These are phyloP conservation scores for Babyrousa celebensis DNA, from an alignment of 2,797 vertebrate genomes.

Conservation along the genomic window DNA sequence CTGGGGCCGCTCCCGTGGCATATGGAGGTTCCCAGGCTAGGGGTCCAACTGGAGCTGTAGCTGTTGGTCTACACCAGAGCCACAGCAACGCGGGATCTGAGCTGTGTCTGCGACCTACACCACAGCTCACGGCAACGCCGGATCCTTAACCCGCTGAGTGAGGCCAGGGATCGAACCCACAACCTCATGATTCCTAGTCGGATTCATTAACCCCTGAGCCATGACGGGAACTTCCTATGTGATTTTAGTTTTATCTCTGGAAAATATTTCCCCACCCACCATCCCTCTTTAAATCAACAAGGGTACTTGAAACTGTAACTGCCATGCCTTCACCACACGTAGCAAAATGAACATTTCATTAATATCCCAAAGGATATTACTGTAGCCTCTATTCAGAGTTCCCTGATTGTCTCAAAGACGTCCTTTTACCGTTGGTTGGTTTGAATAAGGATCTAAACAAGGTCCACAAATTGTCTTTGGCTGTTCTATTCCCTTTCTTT, in stretches of 20 bases:
- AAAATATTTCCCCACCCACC: neutral
- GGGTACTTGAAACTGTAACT: slow-evolving; percentile 28
- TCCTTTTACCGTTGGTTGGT: slow-evolving; percentile 9
- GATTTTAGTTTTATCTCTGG: slow-evolving; percentile 59
- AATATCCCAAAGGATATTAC: neutral
- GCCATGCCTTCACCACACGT: neutral
- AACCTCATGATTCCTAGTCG: too few relatives aligned
- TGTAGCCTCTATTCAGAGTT: neutral
- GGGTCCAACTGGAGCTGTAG: too few relatives aligned
- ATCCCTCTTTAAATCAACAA: slow-evolving; percentile 41
- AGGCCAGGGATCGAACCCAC: too few relatives aligned
- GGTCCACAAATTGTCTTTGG: slow-evolving; percentile 29
- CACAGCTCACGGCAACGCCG: too few relatives aligned
- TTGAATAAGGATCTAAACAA: slow-evolving; percentile 58
- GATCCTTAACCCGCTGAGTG: too few relatives aligned
- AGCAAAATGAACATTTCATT: slow-evolving; percentile 39
- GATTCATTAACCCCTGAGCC: too few relatives aligned
- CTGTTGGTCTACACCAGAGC: too few relatives aligned
- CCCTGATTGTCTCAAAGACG: neutral
- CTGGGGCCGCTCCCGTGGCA: too few relatives aligned
- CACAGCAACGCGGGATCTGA: too few relatives aligned
- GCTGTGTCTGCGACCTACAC: too few relatives aligned
- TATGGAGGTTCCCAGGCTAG: too few relatives aligned
- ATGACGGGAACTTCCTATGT: neutral
- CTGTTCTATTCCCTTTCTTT: slow-evolving; percentile 38